A percentile compares a stretch with the other conserved stretches of the same genome.
Evolutionary conservation across 2,113 vertebrate species (phyloP).

Genomic region (Chiloscyllium plagiosum): DNA sequence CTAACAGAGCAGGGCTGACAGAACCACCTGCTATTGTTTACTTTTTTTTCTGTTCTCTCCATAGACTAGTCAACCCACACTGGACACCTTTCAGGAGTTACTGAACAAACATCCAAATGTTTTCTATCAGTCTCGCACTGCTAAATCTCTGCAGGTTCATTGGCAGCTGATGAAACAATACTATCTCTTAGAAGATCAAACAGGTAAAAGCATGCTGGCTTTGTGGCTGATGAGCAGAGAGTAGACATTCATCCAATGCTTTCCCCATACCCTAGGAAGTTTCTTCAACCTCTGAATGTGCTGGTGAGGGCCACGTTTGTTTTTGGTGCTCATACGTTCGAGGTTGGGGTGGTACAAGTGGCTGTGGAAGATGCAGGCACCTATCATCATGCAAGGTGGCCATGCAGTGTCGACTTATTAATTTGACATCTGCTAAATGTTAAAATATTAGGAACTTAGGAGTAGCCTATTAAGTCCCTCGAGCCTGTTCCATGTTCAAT

Average conservation of each 20-base stretch:
- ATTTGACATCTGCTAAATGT: background rate
- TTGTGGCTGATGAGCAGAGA: background rate
- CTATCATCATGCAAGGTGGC: no score
- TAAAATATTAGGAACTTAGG: background rate
- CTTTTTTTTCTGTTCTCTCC: background rate
- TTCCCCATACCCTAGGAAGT: background rate
- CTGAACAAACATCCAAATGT: conserved; percentile 77
- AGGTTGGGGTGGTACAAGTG: background rate
- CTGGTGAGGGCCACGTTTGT: background rate
- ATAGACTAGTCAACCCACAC: conserved; percentile 84
- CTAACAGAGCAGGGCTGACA: background rate
- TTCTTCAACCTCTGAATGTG: background rate
- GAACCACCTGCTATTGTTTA: background rate
- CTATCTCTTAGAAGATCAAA: conserved; percentile 89
- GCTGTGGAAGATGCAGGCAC: accelerated
- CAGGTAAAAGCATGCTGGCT: conserved; percentile 57
- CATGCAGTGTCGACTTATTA: background rate
- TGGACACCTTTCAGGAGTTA: conserved; percentile 87
- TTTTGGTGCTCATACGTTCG: background rate
- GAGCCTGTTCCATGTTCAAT: no score
- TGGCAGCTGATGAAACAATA: conserved; percentile 97
- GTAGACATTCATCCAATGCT: background rate
- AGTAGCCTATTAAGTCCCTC: no score
- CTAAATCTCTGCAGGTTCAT: conserved; percentile 84
- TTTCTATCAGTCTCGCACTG: conserved; percentile 81